Evolutionary conservation across 2,113 vertebrate genomes (phyloP).

Genomic region (Tauraco erythrolophus): DNA sequence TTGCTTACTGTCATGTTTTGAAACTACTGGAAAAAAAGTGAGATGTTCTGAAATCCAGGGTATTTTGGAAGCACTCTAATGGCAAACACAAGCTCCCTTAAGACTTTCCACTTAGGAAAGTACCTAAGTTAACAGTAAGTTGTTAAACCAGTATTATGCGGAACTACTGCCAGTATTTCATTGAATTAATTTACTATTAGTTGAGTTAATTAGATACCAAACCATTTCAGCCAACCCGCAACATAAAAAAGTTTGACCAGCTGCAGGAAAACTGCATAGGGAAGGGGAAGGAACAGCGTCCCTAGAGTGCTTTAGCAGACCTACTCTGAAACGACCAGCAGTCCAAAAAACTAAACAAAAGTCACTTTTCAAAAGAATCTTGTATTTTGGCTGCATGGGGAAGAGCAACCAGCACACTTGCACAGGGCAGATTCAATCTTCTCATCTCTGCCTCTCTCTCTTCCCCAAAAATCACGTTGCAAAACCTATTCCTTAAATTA

Average conservation of each 20-base stretch:
- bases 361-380: neutral
- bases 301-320: neutral
- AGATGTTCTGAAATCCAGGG: neutral
- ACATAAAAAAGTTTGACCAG: neutral
- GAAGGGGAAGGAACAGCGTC: neutral
- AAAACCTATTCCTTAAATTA: slow-evolving; percentile 1
- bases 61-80: neutral
- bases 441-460: neutral
- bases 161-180: neutral
- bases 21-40: neutral
- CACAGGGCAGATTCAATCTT: neutral
- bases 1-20: neutral
- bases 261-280: neutral
- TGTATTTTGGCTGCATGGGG: neutral
- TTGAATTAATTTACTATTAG: slow-evolving; percentile 11
- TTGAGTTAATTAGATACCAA: slow-evolving; percentile 6
- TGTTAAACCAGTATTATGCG: neutral
- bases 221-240: neutral
- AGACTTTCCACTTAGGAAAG: neutral
- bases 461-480: neutral
- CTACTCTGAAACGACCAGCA: neutral
- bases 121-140: neutral
- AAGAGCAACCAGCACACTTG: neutral
- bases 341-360: neutral
- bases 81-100: neutral